Evolutionary conservation across 1,140 invertebrate species (phyloP).

Genomic region (Sminthurinus signatus): DNA sequence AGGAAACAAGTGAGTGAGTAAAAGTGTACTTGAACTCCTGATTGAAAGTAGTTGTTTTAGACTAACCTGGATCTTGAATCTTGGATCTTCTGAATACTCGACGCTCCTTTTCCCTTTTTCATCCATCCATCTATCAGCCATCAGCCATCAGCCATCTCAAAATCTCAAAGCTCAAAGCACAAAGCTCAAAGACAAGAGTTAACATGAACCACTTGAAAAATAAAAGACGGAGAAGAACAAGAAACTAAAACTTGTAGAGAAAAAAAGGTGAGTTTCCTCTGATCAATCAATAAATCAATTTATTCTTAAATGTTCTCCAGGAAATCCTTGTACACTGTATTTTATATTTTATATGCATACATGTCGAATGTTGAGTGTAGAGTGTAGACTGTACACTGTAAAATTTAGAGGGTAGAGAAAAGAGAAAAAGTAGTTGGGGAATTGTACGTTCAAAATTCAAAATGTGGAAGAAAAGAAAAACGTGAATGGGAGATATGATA

Average conservation of each 20-base stretch:
- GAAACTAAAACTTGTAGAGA: neutral
- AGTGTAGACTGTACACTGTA: too few species aligned
- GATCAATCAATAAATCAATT: slow-evolving; percentile 9
- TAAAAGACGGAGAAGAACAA: slow-evolving; percentile 1
- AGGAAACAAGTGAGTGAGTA: too few species aligned
- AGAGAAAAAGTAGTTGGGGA: too few species aligned
- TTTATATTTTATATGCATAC: too few species aligned
- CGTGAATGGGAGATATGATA: neutral
- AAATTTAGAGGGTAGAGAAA: too few species aligned
- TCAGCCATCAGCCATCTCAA: neutral
- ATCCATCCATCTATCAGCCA: neutral
- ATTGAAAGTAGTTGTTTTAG: too few species aligned
- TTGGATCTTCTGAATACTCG: neutral
- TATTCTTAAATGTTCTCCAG: slow-evolving; percentile 9
- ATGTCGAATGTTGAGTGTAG: too few species aligned
- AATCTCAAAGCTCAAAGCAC: neutral
- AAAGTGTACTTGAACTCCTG: too few species aligned
- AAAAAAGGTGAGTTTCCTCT: neutral
- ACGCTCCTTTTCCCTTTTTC: neutral
- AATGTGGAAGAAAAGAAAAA: neutral
- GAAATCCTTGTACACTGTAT: too few species aligned
- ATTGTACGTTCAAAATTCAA: too few species aligned
- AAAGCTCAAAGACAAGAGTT: neutral
- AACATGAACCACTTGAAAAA: too few species aligned
- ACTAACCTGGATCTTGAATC: too few species aligned